Percentiles rank a stretch among this genome's conserved stretches.
phyloP scores from a whole-genome alignment of 2,888 invertebrate genomes.

The Lithosia quadra region DNA sequence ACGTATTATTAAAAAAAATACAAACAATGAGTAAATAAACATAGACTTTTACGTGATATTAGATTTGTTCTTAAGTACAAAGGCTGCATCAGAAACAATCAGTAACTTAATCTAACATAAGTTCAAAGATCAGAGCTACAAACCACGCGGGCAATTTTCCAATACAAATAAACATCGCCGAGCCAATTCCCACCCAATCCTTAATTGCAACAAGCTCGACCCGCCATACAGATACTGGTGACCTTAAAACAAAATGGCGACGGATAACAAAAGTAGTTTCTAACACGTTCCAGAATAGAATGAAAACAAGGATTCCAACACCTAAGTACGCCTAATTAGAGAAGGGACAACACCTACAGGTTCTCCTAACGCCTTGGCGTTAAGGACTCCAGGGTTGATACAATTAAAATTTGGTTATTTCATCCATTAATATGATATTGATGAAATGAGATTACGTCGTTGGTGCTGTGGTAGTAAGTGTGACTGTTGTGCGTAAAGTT shows the following conservation, averaged over 20 bases:
- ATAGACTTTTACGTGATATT: neutral
- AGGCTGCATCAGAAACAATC: neutral
- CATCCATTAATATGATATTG: neutral
- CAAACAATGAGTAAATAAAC: too few species aligned
- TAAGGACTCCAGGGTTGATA: slow-evolving; percentile 65
- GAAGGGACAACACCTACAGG: slow-evolving; percentile 73
- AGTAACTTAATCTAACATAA: neutral
- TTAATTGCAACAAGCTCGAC: slow-evolving; percentile 51
- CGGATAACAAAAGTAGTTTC: slow-evolving; percentile 71
- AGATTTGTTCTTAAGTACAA: neutral
- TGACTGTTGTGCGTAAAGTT: too few species aligned
- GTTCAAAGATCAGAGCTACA: slow-evolving; percentile 19
- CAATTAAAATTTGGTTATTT: neutral
- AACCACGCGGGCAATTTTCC: slow-evolving; percentile 11
- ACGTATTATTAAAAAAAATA: too few species aligned
- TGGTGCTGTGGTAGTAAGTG: neutral
- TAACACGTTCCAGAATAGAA: slow-evolving; percentile 77
- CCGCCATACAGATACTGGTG: slow-evolving; percentile 42
- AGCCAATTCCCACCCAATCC: slow-evolving; percentile 21
- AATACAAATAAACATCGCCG: slow-evolving; percentile 24
- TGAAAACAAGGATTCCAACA: slow-evolving; percentile 80
- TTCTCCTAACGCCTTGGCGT: slow-evolving; percentile 65
- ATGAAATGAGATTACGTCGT: neutral
- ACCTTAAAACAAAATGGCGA: slow-evolving; percentile 42
- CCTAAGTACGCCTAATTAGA: slow-evolving; percentile 83